These are phyloP conservation scores for Achatina immaculata DNA, from an alignment of 1,140 invertebrate species.

Conservation along the genomic window DNA sequence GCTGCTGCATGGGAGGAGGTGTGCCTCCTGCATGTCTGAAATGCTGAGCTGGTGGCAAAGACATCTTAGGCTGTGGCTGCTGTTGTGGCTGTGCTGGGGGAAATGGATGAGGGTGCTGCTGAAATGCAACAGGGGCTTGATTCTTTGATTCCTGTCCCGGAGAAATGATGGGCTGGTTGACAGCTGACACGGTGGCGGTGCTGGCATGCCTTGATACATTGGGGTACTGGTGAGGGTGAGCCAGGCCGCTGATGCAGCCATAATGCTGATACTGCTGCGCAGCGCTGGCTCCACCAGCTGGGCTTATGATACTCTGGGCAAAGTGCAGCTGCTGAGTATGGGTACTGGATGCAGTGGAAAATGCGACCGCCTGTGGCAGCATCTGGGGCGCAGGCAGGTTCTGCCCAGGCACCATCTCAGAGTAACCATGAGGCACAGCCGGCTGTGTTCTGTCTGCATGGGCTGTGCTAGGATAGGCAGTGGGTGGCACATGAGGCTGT, in stretches of 20 bases:
- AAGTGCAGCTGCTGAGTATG: not conserved
- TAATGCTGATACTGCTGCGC: constrained; percentile 43
- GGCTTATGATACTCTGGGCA: not conserved
- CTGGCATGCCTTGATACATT: constrained; percentile 17
- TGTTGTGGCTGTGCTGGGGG: constrained; percentile 20
- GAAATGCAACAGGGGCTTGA: constrained; percentile 1
- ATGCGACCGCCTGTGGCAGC: not conserved
- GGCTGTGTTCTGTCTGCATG: no score
- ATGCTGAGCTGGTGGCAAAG: not conserved
- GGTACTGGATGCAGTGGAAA: not conserved
- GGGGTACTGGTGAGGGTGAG: not conserved
- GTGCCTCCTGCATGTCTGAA: not conserved
- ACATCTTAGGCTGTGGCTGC: constrained; percentile 5
- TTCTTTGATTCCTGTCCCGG: constrained; percentile 38
- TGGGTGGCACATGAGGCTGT: not conserved
- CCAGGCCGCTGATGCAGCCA: not conserved
- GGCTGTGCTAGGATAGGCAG: not conserved
- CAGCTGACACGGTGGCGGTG: constrained; percentile 52
- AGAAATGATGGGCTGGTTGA: constrained; percentile 49
- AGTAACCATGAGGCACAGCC: no score
- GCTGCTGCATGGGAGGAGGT: not conserved
- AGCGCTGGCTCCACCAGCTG: constrained; percentile 22
- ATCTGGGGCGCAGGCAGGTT: no score
- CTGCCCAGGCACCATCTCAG: no score
- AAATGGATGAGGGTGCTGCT: constrained; percentile 29